phyloP scores from a whole-genome alignment of 2,113 vertebrate species.

The Rhinogobius similis region DNA sequence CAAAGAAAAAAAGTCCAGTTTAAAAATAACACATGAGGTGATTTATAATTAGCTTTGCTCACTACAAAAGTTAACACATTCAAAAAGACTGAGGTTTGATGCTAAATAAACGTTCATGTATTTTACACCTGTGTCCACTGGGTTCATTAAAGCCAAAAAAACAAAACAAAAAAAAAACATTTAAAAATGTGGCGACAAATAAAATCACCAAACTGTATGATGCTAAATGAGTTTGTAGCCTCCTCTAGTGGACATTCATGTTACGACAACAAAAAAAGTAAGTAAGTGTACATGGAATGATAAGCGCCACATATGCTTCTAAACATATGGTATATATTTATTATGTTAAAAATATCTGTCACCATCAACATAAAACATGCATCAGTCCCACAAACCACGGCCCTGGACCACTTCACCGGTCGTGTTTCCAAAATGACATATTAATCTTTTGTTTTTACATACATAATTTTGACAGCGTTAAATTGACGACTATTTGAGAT shows the following conservation, averaged over 20 bases:
- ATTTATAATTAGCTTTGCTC: slow-evolving; percentile 6
- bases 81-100: slow-evolving; percentile 22
- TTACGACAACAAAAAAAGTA: neutral
- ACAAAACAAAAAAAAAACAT: neutral
- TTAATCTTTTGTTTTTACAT: no score
- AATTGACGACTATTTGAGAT: no score
- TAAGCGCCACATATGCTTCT: neutral
- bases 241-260: neutral
- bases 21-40: neutral
- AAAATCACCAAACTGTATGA: neutral
- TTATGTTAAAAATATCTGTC: slow-evolving; percentile 40
- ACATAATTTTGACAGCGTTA: no score
- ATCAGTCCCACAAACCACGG: slow-evolving; percentile 2
- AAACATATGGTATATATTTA: neutral
- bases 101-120: slow-evolving; percentile 12
- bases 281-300: neutral
- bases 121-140: slow-evolving; percentile 28
- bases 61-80: slow-evolving; percentile 21
- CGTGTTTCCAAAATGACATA: neutral
- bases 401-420: neutral
- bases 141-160: neutral
- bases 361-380: slow-evolving; percentile 39
- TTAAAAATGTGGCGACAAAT: neutral
- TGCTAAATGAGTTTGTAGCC: neutral
- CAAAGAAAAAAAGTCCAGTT: neutral